phyloP scores from a whole-genome alignment of 2,888 invertebrate genomes.

The Cryptus viduatorius region DNA sequence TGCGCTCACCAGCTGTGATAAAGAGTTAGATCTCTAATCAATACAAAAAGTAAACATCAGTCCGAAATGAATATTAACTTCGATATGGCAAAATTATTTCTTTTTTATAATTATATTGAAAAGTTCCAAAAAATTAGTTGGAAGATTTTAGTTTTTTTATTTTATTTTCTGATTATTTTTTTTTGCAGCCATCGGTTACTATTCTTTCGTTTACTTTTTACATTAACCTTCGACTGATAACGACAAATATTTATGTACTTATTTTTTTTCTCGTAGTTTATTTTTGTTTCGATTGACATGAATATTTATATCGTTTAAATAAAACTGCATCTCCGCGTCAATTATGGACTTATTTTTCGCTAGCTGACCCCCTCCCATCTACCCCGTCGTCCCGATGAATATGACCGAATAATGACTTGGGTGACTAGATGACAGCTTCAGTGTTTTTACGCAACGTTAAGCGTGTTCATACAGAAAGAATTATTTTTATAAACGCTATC shows the following conservation, averaged over 20 bases:
- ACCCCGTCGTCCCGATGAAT: not conserved
- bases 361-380: not conserved
- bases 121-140: not conserved
- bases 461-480: not conserved
- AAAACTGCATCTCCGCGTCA: not conserved
- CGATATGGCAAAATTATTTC: no score
- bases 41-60: slow-evolving; percentile 9
- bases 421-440: not conserved
- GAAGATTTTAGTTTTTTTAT: no score
- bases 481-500: no score
- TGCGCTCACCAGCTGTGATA: slow-evolving; percentile 22
- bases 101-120: not conserved
- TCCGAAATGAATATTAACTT: no score
- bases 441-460: not conserved
- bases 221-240: not conserved
- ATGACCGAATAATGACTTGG: not conserved
- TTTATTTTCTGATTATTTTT: no score
- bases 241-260: no score
- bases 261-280: no score
- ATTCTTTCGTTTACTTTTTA: not conserved
- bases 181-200: no score
- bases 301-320: not conserved
- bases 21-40: slow-evolving; percentile 33
- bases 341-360: not conserved
- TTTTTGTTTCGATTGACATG: not conserved